Conservation (phyloP, 2,797 vertebrate genomes). For the Notolepis coatsorum region DNA sequence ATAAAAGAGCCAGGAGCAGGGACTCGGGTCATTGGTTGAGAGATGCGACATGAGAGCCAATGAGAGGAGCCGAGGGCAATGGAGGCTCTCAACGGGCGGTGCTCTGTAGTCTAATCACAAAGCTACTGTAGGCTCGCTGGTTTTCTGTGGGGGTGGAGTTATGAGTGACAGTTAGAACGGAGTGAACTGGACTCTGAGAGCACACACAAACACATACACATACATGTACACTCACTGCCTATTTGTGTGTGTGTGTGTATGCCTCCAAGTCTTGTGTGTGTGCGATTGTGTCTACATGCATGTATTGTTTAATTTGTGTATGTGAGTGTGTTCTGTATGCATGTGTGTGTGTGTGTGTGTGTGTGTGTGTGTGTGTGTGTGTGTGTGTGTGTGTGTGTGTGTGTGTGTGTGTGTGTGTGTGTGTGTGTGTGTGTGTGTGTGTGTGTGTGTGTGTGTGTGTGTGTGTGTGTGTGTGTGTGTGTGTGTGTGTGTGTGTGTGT, state of each 20-base stretch:
- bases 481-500: too few relatives aligned
- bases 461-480: too few relatives aligned
- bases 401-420: too few relatives aligned
- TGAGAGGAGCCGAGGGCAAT: background rate
- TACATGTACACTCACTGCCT: background rate
- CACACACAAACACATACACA: background rate
- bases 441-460: too few relatives aligned
- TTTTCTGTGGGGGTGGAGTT: too few relatives aligned
- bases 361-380: background rate
- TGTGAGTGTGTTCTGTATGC: too few relatives aligned
- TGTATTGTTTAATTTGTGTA: background rate
- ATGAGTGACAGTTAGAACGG: too few relatives aligned
- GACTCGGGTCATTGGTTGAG: background rate
- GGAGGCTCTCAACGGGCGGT: too few relatives aligned
- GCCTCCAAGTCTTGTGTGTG: background rate
- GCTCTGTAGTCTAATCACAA: too few relatives aligned
- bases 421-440: too few relatives aligned
- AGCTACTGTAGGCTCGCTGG: too few relatives aligned
- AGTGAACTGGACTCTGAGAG: too few relatives aligned
- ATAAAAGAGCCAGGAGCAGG: background rate
- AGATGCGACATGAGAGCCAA: slow-evolving; percentile 2
- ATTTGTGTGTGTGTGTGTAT: background rate
- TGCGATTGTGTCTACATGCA: background rate
- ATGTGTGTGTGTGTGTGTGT: background rate
- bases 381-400: background rate